Conservation (phyloP, 2,888 invertebrate genomes). For the Polymixis lichenea region DNA sequence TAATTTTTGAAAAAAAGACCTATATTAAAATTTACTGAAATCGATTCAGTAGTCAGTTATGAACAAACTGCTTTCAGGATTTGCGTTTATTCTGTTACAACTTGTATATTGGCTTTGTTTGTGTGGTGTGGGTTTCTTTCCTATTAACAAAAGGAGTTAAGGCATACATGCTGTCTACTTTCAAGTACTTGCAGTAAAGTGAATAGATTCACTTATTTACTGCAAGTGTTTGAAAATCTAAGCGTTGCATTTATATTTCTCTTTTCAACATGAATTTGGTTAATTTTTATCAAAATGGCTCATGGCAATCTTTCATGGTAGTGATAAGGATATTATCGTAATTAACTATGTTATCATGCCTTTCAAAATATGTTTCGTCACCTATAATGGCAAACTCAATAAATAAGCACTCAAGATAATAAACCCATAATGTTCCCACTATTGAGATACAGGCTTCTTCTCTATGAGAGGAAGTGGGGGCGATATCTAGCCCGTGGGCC, state of each 20-base stretch:
- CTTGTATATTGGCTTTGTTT: neutral
- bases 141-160: neutral
- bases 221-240: too few species aligned
- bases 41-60: too few species aligned
- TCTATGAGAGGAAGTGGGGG: neutral
- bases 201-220: too few species aligned
- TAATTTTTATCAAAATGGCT: neutral
- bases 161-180: neutral
- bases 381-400: neutral
- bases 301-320: neutral
- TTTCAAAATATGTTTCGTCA: neutral
- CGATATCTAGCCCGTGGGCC: neutral
- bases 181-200: neutral
- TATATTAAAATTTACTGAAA: too few species aligned
- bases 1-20: too few species aligned
- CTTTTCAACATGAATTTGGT: neutral
- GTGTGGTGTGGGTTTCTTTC: neutral
- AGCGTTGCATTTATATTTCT: neutral
- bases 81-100: too few species aligned
- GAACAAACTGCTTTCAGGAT: too few species aligned
- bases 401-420: neutral
- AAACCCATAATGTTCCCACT: neutral
- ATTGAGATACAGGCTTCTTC: neutral
- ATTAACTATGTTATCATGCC: neutral
- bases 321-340: constrained; percentile 19